Evolutionary conservation across 2,888 invertebrate genomes (phyloP), one percentile per base, ranked within the genome.

Genomic region (Pollenia angustigena): DNA sequence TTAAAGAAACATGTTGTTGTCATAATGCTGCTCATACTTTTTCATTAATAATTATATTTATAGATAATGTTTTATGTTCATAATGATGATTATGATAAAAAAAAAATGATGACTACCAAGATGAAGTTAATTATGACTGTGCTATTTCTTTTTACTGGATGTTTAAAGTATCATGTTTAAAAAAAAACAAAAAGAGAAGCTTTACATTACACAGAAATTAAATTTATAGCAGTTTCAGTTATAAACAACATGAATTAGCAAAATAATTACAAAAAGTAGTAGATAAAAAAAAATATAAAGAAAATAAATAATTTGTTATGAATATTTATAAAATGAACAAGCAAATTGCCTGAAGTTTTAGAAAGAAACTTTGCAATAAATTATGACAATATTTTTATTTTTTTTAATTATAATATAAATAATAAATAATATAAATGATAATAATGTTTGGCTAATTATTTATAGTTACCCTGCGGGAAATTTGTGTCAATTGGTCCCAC

Each of bases 321-420:
- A 72, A 76, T 66, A 76, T 76, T 76, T 66, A 76, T 76, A 23
- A 66, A 32, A 66, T 50, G 32, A 46, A 56, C 56, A 44, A 76
- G 32, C 44, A 56, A 76, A 32, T 56, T 56, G 23, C 14, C 18
- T 23, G 2, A 14, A 40, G 32, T 40, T 9, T 12, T 32, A 12
- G 12, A 11, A 7, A 14, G 32, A 32, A 32, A 32, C 32, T 32
- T 32, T 1, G 32, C 6, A 32, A 32, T 32, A 32, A 32, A 32
- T 32, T 32, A 32, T 32, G 32, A 32, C 32, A 32, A 32, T 32
- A 32, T 32, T 4, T 32, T 32, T 32, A 1, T 18, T 1, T 32
- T 32, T 32, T 32, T 32, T 32, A 32, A 6, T 4, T 32, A 32
- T 32, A 32, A 32, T n/a, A n/a, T n/a, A n/a, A n/a, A n/a, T n/a